These are phyloP conservation scores for Typhlichthys eigenmanni DNA, from an alignment of 2,797 vertebrate species.

Conservation along the genomic window DNA sequence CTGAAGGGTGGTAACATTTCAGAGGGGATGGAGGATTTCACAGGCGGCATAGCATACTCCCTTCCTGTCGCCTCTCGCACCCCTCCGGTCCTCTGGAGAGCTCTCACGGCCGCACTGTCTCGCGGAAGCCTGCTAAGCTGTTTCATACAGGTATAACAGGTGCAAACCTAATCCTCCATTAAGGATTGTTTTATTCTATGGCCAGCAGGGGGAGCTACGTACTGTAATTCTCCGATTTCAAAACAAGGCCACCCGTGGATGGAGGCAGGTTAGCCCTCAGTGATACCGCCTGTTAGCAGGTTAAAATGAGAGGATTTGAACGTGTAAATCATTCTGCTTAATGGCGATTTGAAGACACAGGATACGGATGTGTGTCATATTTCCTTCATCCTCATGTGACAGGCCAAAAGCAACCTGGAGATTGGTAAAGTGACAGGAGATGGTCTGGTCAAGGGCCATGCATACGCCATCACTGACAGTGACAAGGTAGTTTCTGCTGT, in stretches of 20 bases:
- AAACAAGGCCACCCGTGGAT: too few species aligned
- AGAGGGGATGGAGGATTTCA: constrained; percentile 85
- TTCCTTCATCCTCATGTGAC: constrained; percentile 20
- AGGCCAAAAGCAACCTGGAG: constrained; percentile 72
- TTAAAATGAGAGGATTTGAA: too few species aligned
- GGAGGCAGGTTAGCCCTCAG: too few species aligned
- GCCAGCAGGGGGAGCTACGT: too few species aligned
- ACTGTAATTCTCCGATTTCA: too few species aligned
- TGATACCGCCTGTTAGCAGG: too few species aligned
- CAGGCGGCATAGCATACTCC: constrained; percentile 79
- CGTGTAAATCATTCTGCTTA: too few species aligned
- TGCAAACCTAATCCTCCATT: too few species aligned
- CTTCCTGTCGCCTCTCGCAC: constrained; percentile 59
- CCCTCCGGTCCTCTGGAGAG: constrained; percentile 75
- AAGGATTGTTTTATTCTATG: too few species aligned
- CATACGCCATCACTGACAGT: constrained; percentile 83
- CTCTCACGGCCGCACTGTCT: constrained; percentile 66
- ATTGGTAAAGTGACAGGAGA: constrained; percentile 71
- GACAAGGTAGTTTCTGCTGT: constrained; percentile 59
- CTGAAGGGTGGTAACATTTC: constrained; percentile 82
- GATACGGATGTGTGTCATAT: not conserved
- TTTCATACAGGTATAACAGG: constrained; percentile 74
- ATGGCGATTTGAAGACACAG: not conserved
- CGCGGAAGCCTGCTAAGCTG: constrained; percentile 79
- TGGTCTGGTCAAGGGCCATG: constrained; percentile 85